Base-by-base conservation (phyloP, 2,113 vertebrate genomes). In the Rhineura floridana region DNA sequence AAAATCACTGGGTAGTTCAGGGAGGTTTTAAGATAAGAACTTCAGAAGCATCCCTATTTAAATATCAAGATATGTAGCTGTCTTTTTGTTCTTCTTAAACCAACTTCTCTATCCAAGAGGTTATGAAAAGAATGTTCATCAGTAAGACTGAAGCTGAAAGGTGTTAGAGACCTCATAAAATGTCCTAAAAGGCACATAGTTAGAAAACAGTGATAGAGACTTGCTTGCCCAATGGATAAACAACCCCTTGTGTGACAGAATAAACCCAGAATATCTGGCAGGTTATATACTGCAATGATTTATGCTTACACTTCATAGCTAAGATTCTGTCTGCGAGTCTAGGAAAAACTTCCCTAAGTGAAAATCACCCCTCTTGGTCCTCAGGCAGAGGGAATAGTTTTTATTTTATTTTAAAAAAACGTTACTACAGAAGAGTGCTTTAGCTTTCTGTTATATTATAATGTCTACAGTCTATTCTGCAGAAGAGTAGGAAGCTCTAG, bases 81-180 rank as follows among this genome's bases (percentile, higher is more conserved):
- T 65, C 44, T 10, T 28, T 48, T 30, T 13, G 33, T 10, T 69
- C 39, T 69, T 83, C 30, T 44, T 69, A 11, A 83, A 9, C 8
- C 8, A 21, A 44, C n/a, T 72, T 48, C 7, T 2, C 0, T 0
- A 0, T 0, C 0, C 4, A 19, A 78, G 86, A 1, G 0, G 1
- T 79, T 0, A 0, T 59, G n/a, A 75, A 0, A 0, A 0, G 3
- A 0, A 0, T 3, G 46, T 59, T 63, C 12, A 62, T n/a, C 39
- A 84, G 46, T 15, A 0, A 0, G 0, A 0, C 1, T 2, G 1
- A 33, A 46, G 46, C 46, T 1, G 2, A 13, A 1, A 5, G 19
- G 63, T 12, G 84, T 11, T 0, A 0, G 28, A 25, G 23, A 63
- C 9, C 30, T 78, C 42, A 39, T 28, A 33, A 62, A 21, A 67